These are phyloP conservation scores for Sabatieria punctata DNA, from an alignment of 2,888 invertebrate genomes.

Conservation along the genomic window DNA sequence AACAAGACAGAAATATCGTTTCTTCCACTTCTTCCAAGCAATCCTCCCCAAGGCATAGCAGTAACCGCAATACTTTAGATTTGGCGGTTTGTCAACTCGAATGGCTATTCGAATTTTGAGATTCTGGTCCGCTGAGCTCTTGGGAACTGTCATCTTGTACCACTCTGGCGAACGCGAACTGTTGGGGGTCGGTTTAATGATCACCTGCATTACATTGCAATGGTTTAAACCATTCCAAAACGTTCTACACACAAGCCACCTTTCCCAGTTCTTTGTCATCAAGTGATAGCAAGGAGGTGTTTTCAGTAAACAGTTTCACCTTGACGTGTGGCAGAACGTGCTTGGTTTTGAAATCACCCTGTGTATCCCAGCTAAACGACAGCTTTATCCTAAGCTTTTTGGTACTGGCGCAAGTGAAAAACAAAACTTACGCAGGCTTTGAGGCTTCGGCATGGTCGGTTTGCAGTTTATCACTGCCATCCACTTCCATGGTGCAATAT, in stretches of 20 bases:
- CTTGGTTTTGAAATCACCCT: conserved; percentile 95
- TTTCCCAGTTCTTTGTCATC: conserved; percentile 97
- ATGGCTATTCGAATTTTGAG: conserved; percentile 90
- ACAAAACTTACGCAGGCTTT: conserved; percentile 48
- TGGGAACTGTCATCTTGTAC: conserved; percentile 91
- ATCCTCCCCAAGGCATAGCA: conserved; percentile 52
- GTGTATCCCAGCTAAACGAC: conserved; percentile 95
- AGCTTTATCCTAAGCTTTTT: too few relatives aligned
- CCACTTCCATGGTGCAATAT: conserved; percentile 99
- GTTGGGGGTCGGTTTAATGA: conserved; percentile 45
- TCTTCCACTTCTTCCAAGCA: conserved; percentile 99
- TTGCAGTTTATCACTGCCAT: conserved; percentile 93
- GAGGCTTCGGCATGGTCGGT: conserved; percentile 99
- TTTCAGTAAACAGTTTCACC: conserved; percentile 91
- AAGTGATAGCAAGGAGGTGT: conserved; percentile 85
- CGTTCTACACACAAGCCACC: conserved; percentile 30
- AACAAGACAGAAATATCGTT: conserved; percentile 88
- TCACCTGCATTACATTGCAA: conserved; percentile 29
- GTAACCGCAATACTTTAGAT: conserved; percentile 93
- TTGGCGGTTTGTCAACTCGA: conserved; percentile 93
- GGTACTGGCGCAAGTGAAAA: too few relatives aligned
- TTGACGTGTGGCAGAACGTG: conserved; percentile 92
- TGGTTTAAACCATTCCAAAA: neutral
- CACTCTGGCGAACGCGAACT: conserved; percentile 51
- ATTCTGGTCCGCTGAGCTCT: conserved; percentile 85